Percentiles rank a stretch among this genome's conserved stretches.
Evolutionary conservation across 2,888 invertebrate species (phyloP).

Genomic region (Salticus scenicus): DNA sequence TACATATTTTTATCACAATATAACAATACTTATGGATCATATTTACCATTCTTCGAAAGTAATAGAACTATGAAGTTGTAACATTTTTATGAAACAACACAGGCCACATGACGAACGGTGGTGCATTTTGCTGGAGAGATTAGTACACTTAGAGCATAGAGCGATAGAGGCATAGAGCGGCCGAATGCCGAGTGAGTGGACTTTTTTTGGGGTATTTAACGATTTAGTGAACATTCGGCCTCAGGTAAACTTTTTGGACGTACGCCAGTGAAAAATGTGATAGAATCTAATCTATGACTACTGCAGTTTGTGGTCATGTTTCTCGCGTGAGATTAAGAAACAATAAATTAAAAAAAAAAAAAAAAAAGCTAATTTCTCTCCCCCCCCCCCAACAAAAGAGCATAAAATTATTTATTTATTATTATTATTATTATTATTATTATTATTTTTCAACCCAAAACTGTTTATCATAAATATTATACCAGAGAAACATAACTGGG

Average conservation of each 20-base stretch:
- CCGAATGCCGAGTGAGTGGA: too few relatives aligned
- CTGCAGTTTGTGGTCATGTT: too few relatives aligned
- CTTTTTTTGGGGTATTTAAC: not conserved
- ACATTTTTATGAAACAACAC: conserved; percentile 55
- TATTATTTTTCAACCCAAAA: too few relatives aligned
- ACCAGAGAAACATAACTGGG: too few relatives aligned
- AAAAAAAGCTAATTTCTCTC: too few relatives aligned
- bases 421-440: too few relatives aligned
- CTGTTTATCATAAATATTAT: too few relatives aligned
- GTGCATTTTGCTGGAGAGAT: conserved; percentile 32
- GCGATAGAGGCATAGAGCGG: too few relatives aligned
- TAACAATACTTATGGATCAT: not conserved
- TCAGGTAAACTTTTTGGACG: conserved; percentile 66
- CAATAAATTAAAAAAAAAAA: too few relatives aligned
- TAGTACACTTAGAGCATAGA: not conserved
- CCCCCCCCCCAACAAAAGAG: too few relatives aligned
- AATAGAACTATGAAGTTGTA: conserved; percentile 37
- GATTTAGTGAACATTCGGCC: conserved; percentile 43
- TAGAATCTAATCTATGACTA: not conserved
- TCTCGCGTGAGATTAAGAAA: too few relatives aligned
- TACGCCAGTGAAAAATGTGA: conserved; percentile 52
- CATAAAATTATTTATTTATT: too few relatives aligned
- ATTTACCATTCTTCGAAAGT: conserved; percentile 49
- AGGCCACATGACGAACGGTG: conserved; percentile 42
- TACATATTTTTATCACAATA: not conserved